Evolutionary conservation across 2,888 invertebrate species (phyloP), one percentile per base, ranked within the genome.

Genomic region (Panzeria rudis): DNA sequence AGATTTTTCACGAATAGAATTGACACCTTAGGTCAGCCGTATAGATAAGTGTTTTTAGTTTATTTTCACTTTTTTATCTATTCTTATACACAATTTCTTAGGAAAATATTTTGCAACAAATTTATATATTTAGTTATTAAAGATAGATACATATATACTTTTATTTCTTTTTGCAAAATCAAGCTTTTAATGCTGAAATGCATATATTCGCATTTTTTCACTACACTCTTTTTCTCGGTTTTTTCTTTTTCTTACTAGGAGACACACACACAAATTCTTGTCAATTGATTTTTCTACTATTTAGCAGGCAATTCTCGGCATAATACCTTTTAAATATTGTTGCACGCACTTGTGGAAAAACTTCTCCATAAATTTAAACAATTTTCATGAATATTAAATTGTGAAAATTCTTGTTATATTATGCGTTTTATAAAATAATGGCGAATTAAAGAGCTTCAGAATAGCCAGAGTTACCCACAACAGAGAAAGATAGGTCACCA

Each of bases 201-300:
- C n/a, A n/a, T 77, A 81, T 83, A 87, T 89, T 90, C 89, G 89
- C 89, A 90, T 90, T 89, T 89, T 90, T 84, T 81, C 84, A 84
- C 83, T 83, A 82, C 83, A 86, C 86, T 82, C 83, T 87, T 86
- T 90, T 89, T 87, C 77, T 84, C 86, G 29, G 20, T 86, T 88
- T 87, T 87, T 80, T 75, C 29, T 68, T 79, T 84, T 81, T 79
- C 52, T 61, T 73, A 35, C 52, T 59, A 66, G 66, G 59, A 41
- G 64, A 64, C 59, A 73, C 44, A 81, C 81, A 86, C 66, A 64
- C 59, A 66, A 56, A 59, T 47, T 59, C 84, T 87, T 87, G 88
- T 88, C 81, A 86, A 78, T 82, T 78, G 56, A 84, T 72, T 78
- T 86, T 87, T 86, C 73, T 83, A 68, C 78, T 75, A 78, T 59